Conservation (phyloP, 2,888 invertebrate species). For the Apocheima hispidaria region DNA sequence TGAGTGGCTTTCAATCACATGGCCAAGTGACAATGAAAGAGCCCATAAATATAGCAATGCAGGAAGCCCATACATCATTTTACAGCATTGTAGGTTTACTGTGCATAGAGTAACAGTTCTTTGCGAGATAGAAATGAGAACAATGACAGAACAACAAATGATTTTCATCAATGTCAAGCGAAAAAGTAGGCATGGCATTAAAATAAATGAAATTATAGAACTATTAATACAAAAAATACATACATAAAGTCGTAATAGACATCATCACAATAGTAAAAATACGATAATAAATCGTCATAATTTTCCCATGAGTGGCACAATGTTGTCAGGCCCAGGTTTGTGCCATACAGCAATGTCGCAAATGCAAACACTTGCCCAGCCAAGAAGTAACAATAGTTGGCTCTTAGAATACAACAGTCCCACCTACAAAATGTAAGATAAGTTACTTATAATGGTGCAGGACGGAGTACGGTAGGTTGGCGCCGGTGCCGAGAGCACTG, state of each 20-base stretch:
- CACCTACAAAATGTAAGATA: conserved; percentile 84
- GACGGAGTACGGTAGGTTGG: too few species aligned
- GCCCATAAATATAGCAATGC: too few species aligned
- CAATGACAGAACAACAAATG: too few species aligned
- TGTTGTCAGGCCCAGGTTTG: conserved; percentile 94
- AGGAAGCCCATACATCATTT: too few species aligned
- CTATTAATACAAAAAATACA: conserved; percentile 61
- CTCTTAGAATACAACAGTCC: conserved; percentile 93
- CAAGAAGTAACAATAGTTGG: conserved; percentile 92
- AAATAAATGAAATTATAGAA: conserved; percentile 4
- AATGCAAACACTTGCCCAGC: conserved; percentile 88
- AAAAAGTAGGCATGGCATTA: neutral
- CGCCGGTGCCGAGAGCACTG: too few species aligned
- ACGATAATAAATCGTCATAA: conserved; percentile 89
- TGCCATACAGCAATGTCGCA: conserved; percentile 89
- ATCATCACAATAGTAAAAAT: conserved; percentile 92
- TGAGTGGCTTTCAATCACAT: too few species aligned
- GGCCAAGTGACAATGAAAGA: too few species aligned
- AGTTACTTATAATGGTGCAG: too few species aligned
- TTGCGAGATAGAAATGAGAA: too few species aligned
- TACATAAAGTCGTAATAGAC: conserved; percentile 93
- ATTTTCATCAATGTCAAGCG: neutral
- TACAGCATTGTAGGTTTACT: too few species aligned
- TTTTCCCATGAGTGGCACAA: conserved; percentile 93
- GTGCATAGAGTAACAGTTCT: too few species aligned